Base-by-base conservation (phyloP, 2,113 vertebrate genomes). In the Melanotaenia duboulayi region DNA sequence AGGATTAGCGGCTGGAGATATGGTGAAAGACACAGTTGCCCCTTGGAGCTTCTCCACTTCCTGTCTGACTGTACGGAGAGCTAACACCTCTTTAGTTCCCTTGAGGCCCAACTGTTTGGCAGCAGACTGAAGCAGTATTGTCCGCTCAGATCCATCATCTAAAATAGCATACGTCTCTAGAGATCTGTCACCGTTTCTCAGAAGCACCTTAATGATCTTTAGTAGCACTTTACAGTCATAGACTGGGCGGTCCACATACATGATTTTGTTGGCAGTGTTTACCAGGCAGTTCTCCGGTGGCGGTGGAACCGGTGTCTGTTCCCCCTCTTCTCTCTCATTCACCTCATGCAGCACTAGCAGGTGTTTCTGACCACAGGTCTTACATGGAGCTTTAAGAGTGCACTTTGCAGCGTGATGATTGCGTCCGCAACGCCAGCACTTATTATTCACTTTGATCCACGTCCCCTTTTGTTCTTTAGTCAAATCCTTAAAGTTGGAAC, bases 401-500 rank as follows among this genome's bases (percentile, higher is more conserved):
- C 48, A 50, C n/a, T 50, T 20, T 2, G 48, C 19, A 2, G 48
- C n/a, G 10, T 20, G 10, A 8, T 50, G 48, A 8, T 22, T 19
- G 2, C n/a, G n/a, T 1, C 55, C 55, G n/a, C 55, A 57, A 35
- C 19, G 55, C 55, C 55, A 57, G 11, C 55, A 35, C 3, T 35
- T 35, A 2, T 37, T 57, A 28, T 57, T 35, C 11, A 1, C 17
- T 35, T n/a, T 32, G 4, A 57, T 37, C 55, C 55, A 57, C 4
- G 17, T 22, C n/a, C 7, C 8, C n/a, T 50, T 50, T n/a, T 50
- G 48, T 11, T 10, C 48, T 3, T 4, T 50, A 10, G 1, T 37
- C 28, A 57, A 17, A 9, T 57, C 4, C 55, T 57, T 57, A 17
- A 57, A 57, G 55, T 57, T 57, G 4, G 55, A n/a, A 12, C 55